These are phyloP conservation scores for Alouatta palliata DNA, from an alignment of 2,113 vertebrate genomes.

Conservation along the genomic window DNA sequence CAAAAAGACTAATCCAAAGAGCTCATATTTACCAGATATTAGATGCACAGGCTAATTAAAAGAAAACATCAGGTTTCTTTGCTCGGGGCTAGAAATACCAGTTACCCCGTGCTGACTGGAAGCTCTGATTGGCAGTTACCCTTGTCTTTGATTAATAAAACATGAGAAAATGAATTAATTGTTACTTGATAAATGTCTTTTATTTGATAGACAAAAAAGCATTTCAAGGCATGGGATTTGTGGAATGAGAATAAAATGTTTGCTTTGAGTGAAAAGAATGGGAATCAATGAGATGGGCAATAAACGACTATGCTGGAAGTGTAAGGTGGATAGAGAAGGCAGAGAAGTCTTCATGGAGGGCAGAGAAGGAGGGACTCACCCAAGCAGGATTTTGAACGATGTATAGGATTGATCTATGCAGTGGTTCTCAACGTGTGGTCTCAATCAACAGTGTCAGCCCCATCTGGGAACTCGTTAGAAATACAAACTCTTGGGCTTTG, in stretches of 20 bases:
- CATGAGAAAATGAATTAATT: conserved; percentile 60
- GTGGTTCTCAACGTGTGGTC: background rate
- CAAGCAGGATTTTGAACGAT: background rate
- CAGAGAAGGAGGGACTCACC: background rate
- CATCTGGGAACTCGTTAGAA: background rate
- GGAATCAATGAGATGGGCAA: background rate
- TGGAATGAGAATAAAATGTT: background rate
- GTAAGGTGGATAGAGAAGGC: background rate
- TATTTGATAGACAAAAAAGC: conserved; percentile 26
- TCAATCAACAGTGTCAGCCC: background rate
- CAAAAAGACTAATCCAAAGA: conserved; percentile 45
- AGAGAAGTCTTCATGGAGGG: background rate
- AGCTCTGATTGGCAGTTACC: conserved; percentile 55
- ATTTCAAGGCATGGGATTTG: conserved; percentile 35
- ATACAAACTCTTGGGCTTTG: background rate
- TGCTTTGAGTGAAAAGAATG: background rate
- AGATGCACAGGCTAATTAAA: conserved; percentile 57
- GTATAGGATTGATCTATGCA: background rate
- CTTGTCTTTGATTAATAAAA: conserved; percentile 75
- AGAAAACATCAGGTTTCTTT: conserved; percentile 64
- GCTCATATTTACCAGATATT: conserved; percentile 36
- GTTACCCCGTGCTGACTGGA: conserved; percentile 49
- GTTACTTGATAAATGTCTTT: conserved; percentile 54
- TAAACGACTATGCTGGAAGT: background rate
- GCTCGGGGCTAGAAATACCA: conserved; percentile 65